Evolutionary conservation across 2,113 vertebrate species (phyloP).

Genomic region (Fulmarus glacialis): DNA sequence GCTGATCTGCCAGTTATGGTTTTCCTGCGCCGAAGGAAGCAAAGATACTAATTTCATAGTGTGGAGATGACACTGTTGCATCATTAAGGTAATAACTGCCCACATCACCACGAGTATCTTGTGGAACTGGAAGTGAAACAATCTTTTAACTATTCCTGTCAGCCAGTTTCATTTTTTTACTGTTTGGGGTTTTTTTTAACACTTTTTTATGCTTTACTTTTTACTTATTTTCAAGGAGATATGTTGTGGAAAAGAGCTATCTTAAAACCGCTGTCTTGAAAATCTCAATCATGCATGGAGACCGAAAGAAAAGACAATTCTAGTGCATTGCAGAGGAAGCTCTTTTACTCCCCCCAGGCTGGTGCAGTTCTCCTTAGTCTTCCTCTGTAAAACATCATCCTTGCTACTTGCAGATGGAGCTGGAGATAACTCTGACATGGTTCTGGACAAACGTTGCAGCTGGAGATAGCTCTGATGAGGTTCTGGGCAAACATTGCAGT

Average conservation of each 20-base stretch:
- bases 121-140: not conserved
- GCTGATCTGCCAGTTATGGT: not conserved
- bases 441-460: not conserved
- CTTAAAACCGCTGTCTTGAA: not conserved
- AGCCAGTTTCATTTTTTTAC: not conserved
- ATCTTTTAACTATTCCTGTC: not conserved
- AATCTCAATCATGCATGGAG: not conserved
- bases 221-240: not conserved
- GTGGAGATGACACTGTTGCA: not conserved
- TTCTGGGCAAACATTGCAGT: not conserved
- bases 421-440: not conserved
- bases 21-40: not conserved
- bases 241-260: not conserved
- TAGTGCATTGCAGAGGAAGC: not conserved
- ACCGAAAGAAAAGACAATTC: not conserved
- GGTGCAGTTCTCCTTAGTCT: not conserved
- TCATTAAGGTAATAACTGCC: not conserved
- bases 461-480: not conserved
- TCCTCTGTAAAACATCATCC: not conserved
- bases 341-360: not conserved
- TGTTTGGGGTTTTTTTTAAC: not conserved
- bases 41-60: not conserved
- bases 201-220: not conserved
- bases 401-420: not conserved
- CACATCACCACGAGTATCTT: not conserved